These are phyloP conservation scores for Drosophila dives DNA, from an alignment of 2,888 invertebrate species.

Conservation along the genomic window DNA sequence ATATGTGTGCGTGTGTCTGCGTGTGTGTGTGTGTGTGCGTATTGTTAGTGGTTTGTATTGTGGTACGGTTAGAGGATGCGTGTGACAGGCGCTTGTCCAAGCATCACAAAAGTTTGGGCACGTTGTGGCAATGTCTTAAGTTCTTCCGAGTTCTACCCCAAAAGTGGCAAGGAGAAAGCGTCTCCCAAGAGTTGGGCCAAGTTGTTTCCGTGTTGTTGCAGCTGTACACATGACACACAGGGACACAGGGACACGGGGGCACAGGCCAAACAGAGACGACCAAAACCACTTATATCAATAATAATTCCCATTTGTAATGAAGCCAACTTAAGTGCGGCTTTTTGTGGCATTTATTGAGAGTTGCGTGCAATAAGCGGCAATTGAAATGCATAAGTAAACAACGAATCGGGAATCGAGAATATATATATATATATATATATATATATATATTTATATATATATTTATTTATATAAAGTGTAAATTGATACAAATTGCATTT, in stretches of 20 bases:
- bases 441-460: too few relatives aligned
- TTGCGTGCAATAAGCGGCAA: constrained; percentile 51
- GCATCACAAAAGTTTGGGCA: constrained; percentile 67
- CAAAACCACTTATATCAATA: constrained; percentile 68
- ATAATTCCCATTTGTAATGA: constrained; percentile 67
- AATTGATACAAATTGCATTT: constrained; percentile 84
- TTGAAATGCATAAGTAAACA: constrained; percentile 72
- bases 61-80: constrained; percentile 27
- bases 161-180: constrained; percentile 3
- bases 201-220: constrained; percentile 44
- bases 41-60: constrained; percentile 7
- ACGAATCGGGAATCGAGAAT: constrained; percentile 23
- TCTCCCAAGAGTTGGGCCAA: constrained; percentile 55
- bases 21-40: constrained; percentile 11
- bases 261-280: constrained; percentile 13
- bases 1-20: constrained; percentile 2
- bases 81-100: constrained; percentile 60
- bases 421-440: too few relatives aligned
- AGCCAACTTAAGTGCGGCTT: constrained; percentile 43
- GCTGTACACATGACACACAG: constrained; percentile 14
- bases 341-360: constrained; percentile 17
- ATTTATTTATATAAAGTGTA: constrained; percentile 35
- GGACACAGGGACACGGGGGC: constrained; percentile 5
- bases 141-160: constrained; percentile 4
- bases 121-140: constrained; percentile 69